Percentiles rank a stretch among this genome's conserved stretches.
phyloP scores from a whole-genome alignment of 2,113 vertebrate genomes.

The Vireo altiloquus region DNA sequence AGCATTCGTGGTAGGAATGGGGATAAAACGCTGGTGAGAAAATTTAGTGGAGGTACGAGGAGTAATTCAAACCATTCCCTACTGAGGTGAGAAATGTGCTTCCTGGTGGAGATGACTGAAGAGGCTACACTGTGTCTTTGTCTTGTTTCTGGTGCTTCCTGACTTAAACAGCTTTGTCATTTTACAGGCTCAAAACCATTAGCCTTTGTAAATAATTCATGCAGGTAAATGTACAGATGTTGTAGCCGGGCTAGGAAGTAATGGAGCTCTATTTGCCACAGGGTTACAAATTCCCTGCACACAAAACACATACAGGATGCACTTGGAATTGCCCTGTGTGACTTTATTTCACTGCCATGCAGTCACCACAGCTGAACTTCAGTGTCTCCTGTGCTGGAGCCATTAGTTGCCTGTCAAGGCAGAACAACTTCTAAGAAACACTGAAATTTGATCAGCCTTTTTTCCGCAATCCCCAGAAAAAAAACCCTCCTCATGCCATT shows the following conservation, averaged over 20 bases:
- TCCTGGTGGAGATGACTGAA: not conserved
- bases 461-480: not conserved
- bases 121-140: not conserved
- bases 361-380: not conserved
- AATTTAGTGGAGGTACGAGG: not conserved
- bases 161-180: not conserved
- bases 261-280: not conserved
- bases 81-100: not conserved
- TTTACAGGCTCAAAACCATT: not conserved
- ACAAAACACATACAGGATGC: fast-evolving
- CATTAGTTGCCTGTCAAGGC: not conserved
- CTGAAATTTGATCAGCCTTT: not conserved
- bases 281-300: not conserved
- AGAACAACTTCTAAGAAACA: not conserved
- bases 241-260: not conserved
- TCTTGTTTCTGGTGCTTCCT: not conserved
- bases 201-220: not conserved
- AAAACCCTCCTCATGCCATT: not conserved
- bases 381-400: not conserved
- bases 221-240: not conserved
- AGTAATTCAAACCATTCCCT: not conserved
- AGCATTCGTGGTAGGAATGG: not conserved
- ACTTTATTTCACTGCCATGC: not conserved
- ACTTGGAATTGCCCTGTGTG: not conserved
- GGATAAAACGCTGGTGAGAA: not conserved